Evolutionary conservation across 2,113 vertebrate species (phyloP), one percentile per base, ranked within the genome.

Genomic region (Petroica traversi): DNA sequence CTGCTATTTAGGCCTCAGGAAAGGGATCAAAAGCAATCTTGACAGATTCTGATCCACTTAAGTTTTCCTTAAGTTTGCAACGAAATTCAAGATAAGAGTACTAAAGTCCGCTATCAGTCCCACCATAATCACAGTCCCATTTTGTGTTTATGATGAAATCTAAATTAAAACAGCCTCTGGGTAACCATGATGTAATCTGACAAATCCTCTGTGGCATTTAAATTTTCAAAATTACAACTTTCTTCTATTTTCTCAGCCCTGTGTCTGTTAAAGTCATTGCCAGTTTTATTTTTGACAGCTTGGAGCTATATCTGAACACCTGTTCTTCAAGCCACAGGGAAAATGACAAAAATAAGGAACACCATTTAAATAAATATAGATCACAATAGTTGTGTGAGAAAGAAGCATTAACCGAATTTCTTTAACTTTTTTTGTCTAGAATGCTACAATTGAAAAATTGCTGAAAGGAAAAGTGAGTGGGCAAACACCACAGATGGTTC

Each of bases 271-370:
- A 76, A 93, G 34, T 74, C 43, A 29, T 25, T 88, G 48, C 67
- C 52, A 91, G 76, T 64, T 89, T 89, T 59, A 93, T 95, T 88
- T 88, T 72, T 92, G 66, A 91, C 85, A 89, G 73, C 91, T 94
- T 92, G 76, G 68, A 82, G 58, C 49, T 84, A 3, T 73, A 78
- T 68, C 57, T 48, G 79, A 96, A 72, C 87, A 96, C 87, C 79
- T 95, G 93, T 71, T 95, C 87, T 90, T 83, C 54, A 82, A 76
- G 72, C 91, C 8, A 1, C 41, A 67, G 59, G 76, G 85, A 92
- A 87, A 92, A 81, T 36, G 33, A 73, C 63, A 94, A 75, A 93
- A 93, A 92, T 36, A 31, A 64, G 54, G 33, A 96, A 34, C 58
- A 52, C 63, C 22, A 51, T 84, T 96, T 90, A 82, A 92, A 91